A percentile compares a stretch with the other conserved stretches of the same genome.
Evolutionary conservation across 2,888 invertebrate species (phyloP).

Genomic region (Chrysotoxum bicinctum): DNA sequence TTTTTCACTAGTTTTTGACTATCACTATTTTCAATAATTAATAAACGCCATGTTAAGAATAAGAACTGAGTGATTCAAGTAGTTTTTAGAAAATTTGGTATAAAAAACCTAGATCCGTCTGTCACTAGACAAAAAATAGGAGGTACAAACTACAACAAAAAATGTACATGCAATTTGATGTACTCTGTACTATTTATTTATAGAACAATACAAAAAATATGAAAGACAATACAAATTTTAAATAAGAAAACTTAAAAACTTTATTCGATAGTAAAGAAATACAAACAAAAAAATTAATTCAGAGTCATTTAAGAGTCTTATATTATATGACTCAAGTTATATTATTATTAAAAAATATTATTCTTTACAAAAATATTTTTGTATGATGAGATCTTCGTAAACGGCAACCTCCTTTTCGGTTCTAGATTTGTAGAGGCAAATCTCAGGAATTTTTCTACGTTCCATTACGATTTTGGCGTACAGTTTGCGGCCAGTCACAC

Average conservation of each 20-base stretch:
- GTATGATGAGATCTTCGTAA: slow-evolving; percentile 51
- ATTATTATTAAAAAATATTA: not conserved
- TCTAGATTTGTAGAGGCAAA: slow-evolving; percentile 43
- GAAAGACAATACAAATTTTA: not conserved
- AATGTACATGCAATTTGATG: too few relatives aligned
- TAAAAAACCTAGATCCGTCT: too few relatives aligned
- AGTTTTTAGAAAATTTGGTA: too few relatives aligned
- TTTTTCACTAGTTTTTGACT: too few relatives aligned
- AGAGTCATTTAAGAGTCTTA: not conserved
- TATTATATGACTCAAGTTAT: not conserved
- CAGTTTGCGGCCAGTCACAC: slow-evolving; percentile 71
- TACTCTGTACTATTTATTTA: too few relatives aligned
- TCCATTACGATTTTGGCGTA: slow-evolving; percentile 75
- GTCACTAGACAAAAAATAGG: too few relatives aligned
- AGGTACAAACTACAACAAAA: too few relatives aligned
- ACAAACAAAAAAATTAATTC: slow-evolving; percentile 17
- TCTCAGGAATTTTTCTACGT: slow-evolving; percentile 34
- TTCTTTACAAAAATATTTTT: slow-evolving; percentile 44
- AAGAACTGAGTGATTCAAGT: too few relatives aligned
- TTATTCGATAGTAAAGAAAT: slow-evolving; percentile 32
- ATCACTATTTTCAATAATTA: too few relatives aligned
- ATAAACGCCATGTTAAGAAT: too few relatives aligned
- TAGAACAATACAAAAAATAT: not conserved
- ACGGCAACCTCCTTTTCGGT: slow-evolving; percentile 23
- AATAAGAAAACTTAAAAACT: slow-evolving; percentile 33